Evolutionary conservation across 2,797 vertebrate species (phyloP).

Genomic region (Rhincodon typus): DNA sequence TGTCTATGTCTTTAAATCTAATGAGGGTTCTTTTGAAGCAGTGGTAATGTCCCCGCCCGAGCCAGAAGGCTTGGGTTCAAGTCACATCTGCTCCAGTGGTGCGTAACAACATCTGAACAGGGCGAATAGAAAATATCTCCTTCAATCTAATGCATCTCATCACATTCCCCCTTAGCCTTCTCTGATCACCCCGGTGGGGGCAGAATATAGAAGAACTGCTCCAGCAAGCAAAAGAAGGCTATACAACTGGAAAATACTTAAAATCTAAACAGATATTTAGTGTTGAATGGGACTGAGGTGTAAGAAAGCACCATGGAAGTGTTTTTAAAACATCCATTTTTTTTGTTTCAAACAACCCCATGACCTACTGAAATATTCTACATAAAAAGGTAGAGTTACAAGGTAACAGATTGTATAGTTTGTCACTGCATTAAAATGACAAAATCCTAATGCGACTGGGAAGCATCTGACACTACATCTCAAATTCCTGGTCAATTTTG

Average conservation of each 20-base stretch:
- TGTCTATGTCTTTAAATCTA: too few relatives aligned
- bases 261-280: too few relatives aligned
- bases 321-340: neutral
- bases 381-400: neutral
- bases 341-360: neutral
- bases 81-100: too few relatives aligned
- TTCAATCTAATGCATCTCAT: too few relatives aligned
- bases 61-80: too few relatives aligned
- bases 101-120: too few relatives aligned
- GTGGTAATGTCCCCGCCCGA: too few relatives aligned
- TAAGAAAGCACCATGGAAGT: neutral
- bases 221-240: neutral
- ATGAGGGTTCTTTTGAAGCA: too few relatives aligned
- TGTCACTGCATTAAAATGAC: neutral
- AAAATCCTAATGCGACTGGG: neutral
- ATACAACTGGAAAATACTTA: neutral
- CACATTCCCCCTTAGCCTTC: too few relatives aligned
- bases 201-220: neutral
- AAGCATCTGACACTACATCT: neutral
- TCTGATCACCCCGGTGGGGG: neutral
- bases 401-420: neutral
- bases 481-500: neutral
- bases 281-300: too few relatives aligned
- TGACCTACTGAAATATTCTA: neutral
- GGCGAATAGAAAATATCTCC: too few relatives aligned